Conservation (phyloP, 2,797 vertebrate genomes). For the Notoglanidium macrostoma region DNA sequence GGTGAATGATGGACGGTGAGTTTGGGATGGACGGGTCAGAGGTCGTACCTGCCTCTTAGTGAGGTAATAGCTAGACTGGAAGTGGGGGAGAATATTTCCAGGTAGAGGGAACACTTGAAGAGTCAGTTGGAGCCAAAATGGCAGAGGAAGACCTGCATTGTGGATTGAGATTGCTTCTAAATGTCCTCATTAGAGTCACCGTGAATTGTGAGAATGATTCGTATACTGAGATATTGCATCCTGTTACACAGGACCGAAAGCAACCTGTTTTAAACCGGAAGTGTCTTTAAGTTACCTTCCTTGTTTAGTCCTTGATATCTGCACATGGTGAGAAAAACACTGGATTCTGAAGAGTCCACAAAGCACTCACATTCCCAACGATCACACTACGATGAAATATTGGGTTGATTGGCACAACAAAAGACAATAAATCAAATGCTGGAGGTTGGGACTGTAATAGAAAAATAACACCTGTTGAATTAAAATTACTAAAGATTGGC, state of each 20-base stretch:
- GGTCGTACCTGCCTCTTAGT: slow-evolving; percentile 75
- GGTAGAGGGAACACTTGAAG: slow-evolving; percentile 68
- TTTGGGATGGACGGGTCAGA: slow-evolving; percentile 79
- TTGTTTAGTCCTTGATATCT: slow-evolving; percentile 20
- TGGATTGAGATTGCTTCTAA: slow-evolving; percentile 74
- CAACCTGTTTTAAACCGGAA: slow-evolving; percentile 40
- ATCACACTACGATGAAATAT: slow-evolving; percentile 64
- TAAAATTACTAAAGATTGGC: slow-evolving; percentile 77
- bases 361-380: slow-evolving; percentile 79
- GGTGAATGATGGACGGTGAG: slow-evolving; percentile 64
- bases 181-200: slow-evolving; percentile 52
- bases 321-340: slow-evolving; percentile 19
- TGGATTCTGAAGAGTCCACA: slow-evolving; percentile 43
- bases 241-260: slow-evolving; percentile 47
- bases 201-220: slow-evolving; percentile 25
- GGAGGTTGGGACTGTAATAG: slow-evolving; percentile 63
- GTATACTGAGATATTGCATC: slow-evolving; percentile 46
- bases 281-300: slow-evolving; percentile 37
- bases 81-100: slow-evolving; percentile 66
- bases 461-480: slow-evolving; percentile 83
- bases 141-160: slow-evolving; percentile 78
- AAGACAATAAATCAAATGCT: slow-evolving; percentile 73
- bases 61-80: slow-evolving; percentile 73
- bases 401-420: slow-evolving; percentile 78
- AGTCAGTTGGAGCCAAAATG: slow-evolving; percentile 71